phyloP scores from a whole-genome alignment of 2,113 vertebrate species.

The Nesospiza acunhae region DNA sequence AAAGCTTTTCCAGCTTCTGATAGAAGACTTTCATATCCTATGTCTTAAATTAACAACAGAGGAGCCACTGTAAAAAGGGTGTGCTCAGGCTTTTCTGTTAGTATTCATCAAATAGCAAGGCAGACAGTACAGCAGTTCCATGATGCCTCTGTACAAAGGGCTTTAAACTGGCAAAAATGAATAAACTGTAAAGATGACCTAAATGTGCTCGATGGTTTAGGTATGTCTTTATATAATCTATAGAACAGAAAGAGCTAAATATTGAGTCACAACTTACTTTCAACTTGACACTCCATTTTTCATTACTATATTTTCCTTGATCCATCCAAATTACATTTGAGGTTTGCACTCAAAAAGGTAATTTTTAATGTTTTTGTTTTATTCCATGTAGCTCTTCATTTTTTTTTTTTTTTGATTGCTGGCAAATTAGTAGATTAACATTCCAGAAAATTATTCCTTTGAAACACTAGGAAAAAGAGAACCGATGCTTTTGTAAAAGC shows the following conservation, averaged over 20 bases:
- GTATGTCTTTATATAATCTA: neutral
- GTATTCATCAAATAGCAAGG: neutral
- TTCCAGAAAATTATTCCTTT: neutral
- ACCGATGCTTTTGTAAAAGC: neutral
- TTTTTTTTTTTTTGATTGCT: neutral
- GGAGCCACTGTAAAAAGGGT: slow-evolving; percentile 2
- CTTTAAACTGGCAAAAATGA: neutral
- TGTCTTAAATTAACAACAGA: slow-evolving; percentile 17
- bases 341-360: neutral
- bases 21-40: neutral
- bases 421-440: neutral
- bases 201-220: neutral
- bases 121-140: neutral
- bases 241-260: neutral
- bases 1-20: slow-evolving; percentile 40
- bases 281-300: neutral
- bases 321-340: neutral
- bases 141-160: neutral
- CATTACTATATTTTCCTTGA: neutral
- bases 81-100: neutral
- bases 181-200: neutral
- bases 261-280: neutral
- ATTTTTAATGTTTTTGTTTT: neutral
- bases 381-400: neutral
- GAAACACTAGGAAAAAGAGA: neutral